Percentiles rank a stretch among this genome's conserved stretches.
Conservation (phyloP, 2,888 invertebrate genomes). For the Tipula confusa region DNA sequence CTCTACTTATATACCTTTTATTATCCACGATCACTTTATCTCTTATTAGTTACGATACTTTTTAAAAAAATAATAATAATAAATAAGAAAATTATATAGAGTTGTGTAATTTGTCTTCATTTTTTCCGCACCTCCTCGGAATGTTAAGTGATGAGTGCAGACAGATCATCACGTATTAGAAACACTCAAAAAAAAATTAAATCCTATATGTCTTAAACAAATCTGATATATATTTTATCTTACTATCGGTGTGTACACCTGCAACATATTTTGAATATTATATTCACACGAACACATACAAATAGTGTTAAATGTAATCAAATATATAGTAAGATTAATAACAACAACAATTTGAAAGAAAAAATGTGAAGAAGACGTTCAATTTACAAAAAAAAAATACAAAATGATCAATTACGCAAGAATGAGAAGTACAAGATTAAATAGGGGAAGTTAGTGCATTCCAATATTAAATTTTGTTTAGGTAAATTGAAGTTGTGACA, state of each 20-base stretch:
- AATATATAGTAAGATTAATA: not conserved
- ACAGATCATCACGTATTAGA: not conserved
- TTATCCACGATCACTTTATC: not conserved
- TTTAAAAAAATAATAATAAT: too few species aligned
- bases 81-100: not conserved
- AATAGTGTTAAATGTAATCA: not conserved
- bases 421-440: not conserved
- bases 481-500: too few species aligned
- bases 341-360: not conserved
- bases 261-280: not conserved
- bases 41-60: not conserved
- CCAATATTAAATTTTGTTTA: too few species aligned
- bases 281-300: too few species aligned
- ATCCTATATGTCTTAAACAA: not conserved
- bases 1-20: not conserved
- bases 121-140: not conserved
- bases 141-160: constrained; percentile 3
- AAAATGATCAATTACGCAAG: not conserved
- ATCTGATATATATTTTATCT: not conserved
- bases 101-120: not conserved
- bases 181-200: not conserved
- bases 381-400: not conserved
- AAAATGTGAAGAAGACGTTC: not conserved
- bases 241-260: not conserved
- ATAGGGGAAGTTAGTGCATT: not conserved